A percentile compares a stretch with the other conserved stretches of the same genome.
These are phyloP conservation scores for Euplagia quadripunctaria DNA, from an alignment of 2,888 invertebrate species.

Conservation along the genomic window DNA sequence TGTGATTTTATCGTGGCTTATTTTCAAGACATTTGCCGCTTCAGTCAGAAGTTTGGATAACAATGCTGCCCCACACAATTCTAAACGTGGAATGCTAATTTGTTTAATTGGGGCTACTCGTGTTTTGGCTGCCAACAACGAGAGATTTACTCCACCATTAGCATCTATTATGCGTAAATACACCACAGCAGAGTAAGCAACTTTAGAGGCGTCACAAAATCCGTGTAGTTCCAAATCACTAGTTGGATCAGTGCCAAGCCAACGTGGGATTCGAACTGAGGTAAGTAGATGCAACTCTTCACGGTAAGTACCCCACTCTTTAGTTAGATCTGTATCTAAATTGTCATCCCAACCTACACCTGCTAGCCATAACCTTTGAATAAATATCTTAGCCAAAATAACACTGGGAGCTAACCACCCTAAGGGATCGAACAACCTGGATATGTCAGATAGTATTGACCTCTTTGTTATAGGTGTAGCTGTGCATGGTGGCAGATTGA, in stretches of 20 bases:
- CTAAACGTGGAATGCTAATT: background rate
- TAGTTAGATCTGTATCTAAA: background rate
- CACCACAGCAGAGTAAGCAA: constrained; percentile 29
- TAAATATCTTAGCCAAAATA: background rate
- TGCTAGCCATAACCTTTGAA: constrained; percentile 4
- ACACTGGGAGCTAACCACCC: background rate
- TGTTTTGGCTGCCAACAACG: constrained; percentile 16
- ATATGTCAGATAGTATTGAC: background rate
- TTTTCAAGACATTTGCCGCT: constrained; percentile 13
- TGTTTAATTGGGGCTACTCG: constrained; percentile 22
- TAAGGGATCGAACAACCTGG: too few relatives aligned
- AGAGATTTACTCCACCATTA: background rate
- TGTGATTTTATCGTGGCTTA: constrained; percentile 4
- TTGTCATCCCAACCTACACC: background rate
- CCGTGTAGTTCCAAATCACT: constrained; percentile 39
- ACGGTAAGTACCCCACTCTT: constrained; percentile 37
- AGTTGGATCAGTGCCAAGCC: constrained; percentile 18
- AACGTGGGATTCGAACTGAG: constrained; percentile 27
- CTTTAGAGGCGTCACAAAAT: constrained; percentile 39
- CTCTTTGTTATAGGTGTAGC: constrained; percentile 20
- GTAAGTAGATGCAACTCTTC: constrained; percentile 16
- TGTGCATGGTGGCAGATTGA: constrained; percentile 27
- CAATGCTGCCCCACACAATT: background rate
- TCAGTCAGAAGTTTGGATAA: too few relatives aligned
- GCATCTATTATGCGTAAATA: constrained; percentile 9